Conservation (phyloP, 2,797 vertebrate species). For the Neosalanx taihuensis region DNA sequence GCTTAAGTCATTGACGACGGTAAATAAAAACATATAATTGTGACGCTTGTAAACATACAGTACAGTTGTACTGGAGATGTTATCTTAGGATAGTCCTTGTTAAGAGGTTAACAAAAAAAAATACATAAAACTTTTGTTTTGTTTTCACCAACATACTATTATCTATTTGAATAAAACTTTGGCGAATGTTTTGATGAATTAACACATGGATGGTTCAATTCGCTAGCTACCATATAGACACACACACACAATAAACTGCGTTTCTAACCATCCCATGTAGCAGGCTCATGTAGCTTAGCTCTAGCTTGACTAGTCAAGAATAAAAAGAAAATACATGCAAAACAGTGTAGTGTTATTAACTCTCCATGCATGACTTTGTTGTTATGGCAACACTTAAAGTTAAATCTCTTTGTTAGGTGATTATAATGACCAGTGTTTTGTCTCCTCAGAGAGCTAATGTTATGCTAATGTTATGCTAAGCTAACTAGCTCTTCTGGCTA, state of each 20-base stretch:
- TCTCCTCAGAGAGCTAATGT: background rate
- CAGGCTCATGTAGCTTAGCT: background rate
- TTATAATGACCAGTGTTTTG: no score
- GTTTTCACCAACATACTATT: background rate
- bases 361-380: background rate
- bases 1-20: background rate
- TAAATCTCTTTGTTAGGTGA: no score
- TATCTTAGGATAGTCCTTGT: no score
- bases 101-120: no score
- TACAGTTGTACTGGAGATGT: no score
- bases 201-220: background rate
- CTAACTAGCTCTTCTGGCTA: conserved; percentile 2
- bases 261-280: background rate
- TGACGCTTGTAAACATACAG: no score
- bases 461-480: background rate
- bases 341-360: background rate
- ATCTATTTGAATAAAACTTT: background rate
- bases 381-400: background rate
- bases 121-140: no score
- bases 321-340: background rate
- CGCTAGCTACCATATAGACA: background rate
- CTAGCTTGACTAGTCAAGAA: background rate
- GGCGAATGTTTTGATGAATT: background rate
- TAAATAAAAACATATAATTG: no score
- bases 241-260: background rate